Evolutionary conservation across 2,797 vertebrate species (phyloP), one percentile per base, ranked within the genome.

Genomic region (Rhinophrynus dorsalis): DNA sequence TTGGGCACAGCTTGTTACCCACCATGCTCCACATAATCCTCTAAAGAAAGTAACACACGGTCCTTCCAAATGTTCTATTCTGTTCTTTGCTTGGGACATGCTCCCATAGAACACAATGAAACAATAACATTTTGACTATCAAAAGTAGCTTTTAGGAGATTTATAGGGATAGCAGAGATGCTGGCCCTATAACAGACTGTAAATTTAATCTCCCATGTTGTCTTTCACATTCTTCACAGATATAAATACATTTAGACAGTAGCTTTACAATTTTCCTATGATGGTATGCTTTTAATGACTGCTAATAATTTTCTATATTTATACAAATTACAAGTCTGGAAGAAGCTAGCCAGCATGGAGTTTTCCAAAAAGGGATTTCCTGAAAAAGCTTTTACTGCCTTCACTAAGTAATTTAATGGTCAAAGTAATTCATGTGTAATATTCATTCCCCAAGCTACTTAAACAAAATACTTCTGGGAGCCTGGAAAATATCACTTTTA

Each of bases 331-430:
- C 23, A 11, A 8, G 66, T 51, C 45, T 68, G 66, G 56, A 68
- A 59, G 55, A 27, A 32, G 56, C 56, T 40, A 40, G 45, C 33
- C 18, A 40, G 17, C 24, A 30, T 59, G 20, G 12, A 35, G 44
- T 18, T 38, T 60, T 51, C 66, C 66, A 59, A 50, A 52, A 40
- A 32, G 33, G 26, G 66, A 68, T 68, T 68, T 68, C 44, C 45
- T 59, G 55, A 68, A 60, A 50, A 21, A 59, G 60, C 26, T 68
- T 58, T 68, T 60, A 68, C 60, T 59, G 56, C 54, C 24, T 50
- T 35, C 60, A 32, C 47, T 59, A 68, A 50, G 66, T 59, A 50
- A 68, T 59, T 68, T 51, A 68, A 68, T 59, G 30, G 56, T 26
- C 55, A 59, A 40, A 40, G 17, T 58, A 56, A 45, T 56, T 27